A percentile compares a stretch with the other conserved stretches of the same genome.
These are phyloP conservation scores for Drosophila antonietae DNA, from an alignment of 2,888 invertebrate species.

Conservation along the genomic window DNA sequence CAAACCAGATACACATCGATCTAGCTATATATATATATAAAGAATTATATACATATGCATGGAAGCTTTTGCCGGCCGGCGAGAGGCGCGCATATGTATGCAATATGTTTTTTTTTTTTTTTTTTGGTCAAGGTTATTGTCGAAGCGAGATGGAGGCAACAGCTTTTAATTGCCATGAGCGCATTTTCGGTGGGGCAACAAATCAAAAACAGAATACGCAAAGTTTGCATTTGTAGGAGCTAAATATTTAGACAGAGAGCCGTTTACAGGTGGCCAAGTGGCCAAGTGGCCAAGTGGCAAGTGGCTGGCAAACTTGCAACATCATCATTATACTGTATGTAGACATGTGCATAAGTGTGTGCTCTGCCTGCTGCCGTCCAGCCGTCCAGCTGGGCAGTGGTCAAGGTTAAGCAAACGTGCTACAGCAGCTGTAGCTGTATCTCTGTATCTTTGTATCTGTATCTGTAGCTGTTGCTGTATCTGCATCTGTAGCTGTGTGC, in stretches of 20 bases:
- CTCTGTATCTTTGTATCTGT: constrained; percentile 27
- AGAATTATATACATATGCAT: not conserved
- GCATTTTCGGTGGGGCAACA: constrained; percentile 70
- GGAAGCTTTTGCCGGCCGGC: constrained; percentile 67
- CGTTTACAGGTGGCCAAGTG: constrained; percentile 68
- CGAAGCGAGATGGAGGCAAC: not conserved
- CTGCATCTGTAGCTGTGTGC: constrained; percentile 1
- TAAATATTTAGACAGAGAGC: constrained; percentile 75
- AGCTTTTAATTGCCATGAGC: constrained; percentile 61
- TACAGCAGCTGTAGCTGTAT: constrained; percentile 13
- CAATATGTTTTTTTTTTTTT: constrained; percentile 61
- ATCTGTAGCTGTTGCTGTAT: constrained; percentile 24
- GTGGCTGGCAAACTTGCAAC: constrained; percentile 59
- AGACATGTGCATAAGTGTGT: constrained; percentile 1
- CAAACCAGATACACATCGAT: constrained; percentile 30
- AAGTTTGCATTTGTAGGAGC: constrained; percentile 39
- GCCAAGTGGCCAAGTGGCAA: constrained; percentile 29
- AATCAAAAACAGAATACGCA: constrained; percentile 59
- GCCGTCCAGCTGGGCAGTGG: constrained; percentile 72
- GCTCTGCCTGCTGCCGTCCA: constrained; percentile 43
- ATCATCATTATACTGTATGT: constrained; percentile 55
- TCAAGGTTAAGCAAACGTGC: constrained; percentile 73
- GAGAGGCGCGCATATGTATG: constrained; percentile 74
- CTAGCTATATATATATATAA: constrained; percentile 16
- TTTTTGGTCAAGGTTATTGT: constrained; percentile 49